Evolutionary conservation across 2,888 invertebrate genomes (phyloP), one percentile per base, ranked within the genome.

Genomic region (Colostygia pectinataria): DNA sequence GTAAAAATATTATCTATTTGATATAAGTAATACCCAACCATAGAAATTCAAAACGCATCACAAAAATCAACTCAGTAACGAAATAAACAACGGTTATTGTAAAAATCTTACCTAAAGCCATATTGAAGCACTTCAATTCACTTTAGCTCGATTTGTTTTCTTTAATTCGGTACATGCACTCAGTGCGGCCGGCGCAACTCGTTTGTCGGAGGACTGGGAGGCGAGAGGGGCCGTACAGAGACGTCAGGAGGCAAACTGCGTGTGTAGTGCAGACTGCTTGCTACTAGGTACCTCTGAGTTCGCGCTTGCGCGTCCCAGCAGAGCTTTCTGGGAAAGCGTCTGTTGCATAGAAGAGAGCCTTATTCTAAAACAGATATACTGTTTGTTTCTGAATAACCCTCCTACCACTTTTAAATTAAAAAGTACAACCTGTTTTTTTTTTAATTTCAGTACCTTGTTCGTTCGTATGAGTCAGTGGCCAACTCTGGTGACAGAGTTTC

Each of bases 221-320:
- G 2, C 12, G 40, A 24, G 28, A 8, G 20, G 29, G 13, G 14
- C 5, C 24, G 10, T 18, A 32, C 27, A n/a, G 27, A 25, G 18
- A 18, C 10, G 7, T 12, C 31, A 10, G 9, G 24, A 10, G 18
- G 27, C 23, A 3, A 15, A 15, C 32, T 14, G 10, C 25, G 9
- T 10, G 25, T 27, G 37, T 9, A 9, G 18, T 24, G 29, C 12
- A 18, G 23, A 23, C 7, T 4, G 23, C 23, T 25, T n/a, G 9
- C n/a, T n/a, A 6, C 25, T 25, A 9, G 27, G 10, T 10, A 10
- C 5, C 10, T 27, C 27, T 9, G 4, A 27, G 7, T 29, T 29
- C 9, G 9, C 32, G 32, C 32, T 6, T 32, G 32, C 32, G 32
- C 32, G n/a, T 18, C n/a, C n/a, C n/a, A n/a, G n/a, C n/a, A n/a